Base-by-base conservation (phyloP, 2,797 vertebrate genomes). In the Danio albolineatus region DNA sequence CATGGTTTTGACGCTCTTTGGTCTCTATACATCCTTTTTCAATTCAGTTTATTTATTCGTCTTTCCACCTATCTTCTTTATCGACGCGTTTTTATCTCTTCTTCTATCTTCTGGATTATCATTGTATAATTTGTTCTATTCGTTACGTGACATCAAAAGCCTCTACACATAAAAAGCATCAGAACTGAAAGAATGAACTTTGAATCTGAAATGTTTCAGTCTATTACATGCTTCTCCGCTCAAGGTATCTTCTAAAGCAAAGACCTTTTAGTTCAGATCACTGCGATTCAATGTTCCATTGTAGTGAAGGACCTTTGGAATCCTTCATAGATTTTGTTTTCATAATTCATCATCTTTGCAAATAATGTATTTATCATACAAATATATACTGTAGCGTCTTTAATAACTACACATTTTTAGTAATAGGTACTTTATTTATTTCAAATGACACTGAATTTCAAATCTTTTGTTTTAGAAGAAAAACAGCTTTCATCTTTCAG, bases 11-110 rank as follows among this genome's bases (percentile, higher is more conserved):
- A 61, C 83, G 17, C 56, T 41, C 60, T 64, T 4, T 43, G 5
- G 14, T 69, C 83, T 81, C 65, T 83, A 66, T 44, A 67, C 80
- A 66, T 89, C 81, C 86, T 78, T 82, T 85, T 85, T 84, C 74
- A 62, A 28, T 57, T 54, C 7, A 1, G 7, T 72, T 54, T 70
- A 81, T 19, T 72, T 60, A 80, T 73, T 56, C 19, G 5, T 39
- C 61, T 65, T 76, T 64, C 48, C 38, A 43, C 19, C 61, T 48
- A 41, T 64, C 46, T 73, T 13, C 54, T 51, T 49, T 60, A 73
- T 73, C 36, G 73, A 60, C 16, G 12, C 21, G 77, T 51, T 65
- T 28, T 59, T 69, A 6, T 54, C 43, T 16, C 2, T 48, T 43
- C 2, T 48, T 43, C 8, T 13, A 14, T 21, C 67, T 53, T 53